These are phyloP conservation scores for Papilio gigon DNA, from an alignment of 2,888 invertebrate species.

Conservation along the genomic window DNA sequence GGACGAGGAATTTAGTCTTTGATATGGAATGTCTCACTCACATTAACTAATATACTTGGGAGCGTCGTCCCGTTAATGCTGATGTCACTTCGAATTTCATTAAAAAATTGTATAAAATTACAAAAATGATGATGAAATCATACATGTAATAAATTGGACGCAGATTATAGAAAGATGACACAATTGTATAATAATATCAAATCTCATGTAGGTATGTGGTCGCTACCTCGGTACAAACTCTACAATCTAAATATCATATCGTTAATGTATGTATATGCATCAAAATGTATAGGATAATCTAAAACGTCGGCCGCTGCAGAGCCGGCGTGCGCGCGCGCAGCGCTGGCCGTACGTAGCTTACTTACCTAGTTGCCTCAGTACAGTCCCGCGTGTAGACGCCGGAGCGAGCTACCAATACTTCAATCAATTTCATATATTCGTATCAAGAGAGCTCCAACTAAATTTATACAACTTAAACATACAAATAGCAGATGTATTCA, in stretches of 20 bases:
- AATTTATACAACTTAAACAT: conserved; percentile 77
- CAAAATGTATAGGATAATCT: conserved; percentile 77
- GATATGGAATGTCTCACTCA: conserved; percentile 82
- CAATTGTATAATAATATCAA: conserved; percentile 77
- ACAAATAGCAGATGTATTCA: conserved; percentile 60
- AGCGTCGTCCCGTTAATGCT: conserved; percentile 65
- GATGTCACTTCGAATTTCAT: conserved; percentile 75
- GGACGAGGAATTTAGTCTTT: conserved; percentile 48
- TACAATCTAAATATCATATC: conserved; percentile 73
- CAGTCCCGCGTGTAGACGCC: conserved; percentile 49
- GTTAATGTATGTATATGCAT: conserved; percentile 73
- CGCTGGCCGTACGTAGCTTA: too few species aligned
- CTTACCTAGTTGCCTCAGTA: conserved; percentile 44
- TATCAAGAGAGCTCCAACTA: conserved; percentile 70
- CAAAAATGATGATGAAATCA: conserved; percentile 77
- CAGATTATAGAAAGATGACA: conserved; percentile 67
- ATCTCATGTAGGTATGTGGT: conserved; percentile 61
- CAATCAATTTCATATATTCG: conserved; percentile 59
- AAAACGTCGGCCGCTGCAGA: conserved; percentile 74
- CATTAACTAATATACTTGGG: conserved; percentile 68
- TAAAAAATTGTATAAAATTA: conserved; percentile 80
- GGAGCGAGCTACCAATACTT: conserved; percentile 48
- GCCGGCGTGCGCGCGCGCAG: conserved; percentile 43
- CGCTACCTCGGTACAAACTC: conserved; percentile 73
- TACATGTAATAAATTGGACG: conserved; percentile 62